Evolutionary conservation across 2,888 invertebrate species (phyloP), one percentile per base, ranked within the genome.

Genomic region (Nomada lathburiana): DNA sequence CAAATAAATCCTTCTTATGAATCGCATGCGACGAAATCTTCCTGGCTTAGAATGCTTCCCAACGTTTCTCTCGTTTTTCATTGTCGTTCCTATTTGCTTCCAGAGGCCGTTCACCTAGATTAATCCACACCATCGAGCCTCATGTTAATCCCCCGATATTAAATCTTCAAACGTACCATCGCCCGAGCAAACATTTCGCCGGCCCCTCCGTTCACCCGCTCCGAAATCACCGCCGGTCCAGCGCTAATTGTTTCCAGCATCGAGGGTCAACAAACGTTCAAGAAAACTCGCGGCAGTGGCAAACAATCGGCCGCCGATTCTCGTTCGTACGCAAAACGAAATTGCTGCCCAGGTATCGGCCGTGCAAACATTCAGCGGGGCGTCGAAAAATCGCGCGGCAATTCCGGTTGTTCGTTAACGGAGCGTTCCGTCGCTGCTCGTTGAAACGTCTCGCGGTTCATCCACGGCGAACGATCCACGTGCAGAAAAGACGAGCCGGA

Each of bases 311-410:
- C 64, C 18, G 50, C 26, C 64, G 57, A 57, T 69, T 69, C 26
- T 13, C 3, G 23, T 7, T 4, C n/a, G 20, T 44, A 16, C 42
- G 23, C 42, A 42, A 57, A 13, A 7, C 29, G 65, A 16, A 53
- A 60, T 74, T 13, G 23, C 53, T 16, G 18, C 2, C n/a, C 53
- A 42, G 10, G 44, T 18, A 77, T 73, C 29, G 29, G 13, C 36
- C 36, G 65, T 13, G n/a, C 11, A 47, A 13, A 20, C 16, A 18
- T 36, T 36, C 36, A 5, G 1, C 36, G 42, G 11, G 11, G 20
- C 26, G 23, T n/a, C 11, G 26, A 77, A 77, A 77, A 77, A 55
- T 77, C 52, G 20, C 53, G 16, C 26, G 9, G 44, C 52, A 60
- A 73, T 60, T 44, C 26, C 20, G 53, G 67, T 53, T 44, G 53